Evolutionary conservation across 2,888 invertebrate genomes (phyloP).

Genomic region (Venusia cambrica): DNA sequence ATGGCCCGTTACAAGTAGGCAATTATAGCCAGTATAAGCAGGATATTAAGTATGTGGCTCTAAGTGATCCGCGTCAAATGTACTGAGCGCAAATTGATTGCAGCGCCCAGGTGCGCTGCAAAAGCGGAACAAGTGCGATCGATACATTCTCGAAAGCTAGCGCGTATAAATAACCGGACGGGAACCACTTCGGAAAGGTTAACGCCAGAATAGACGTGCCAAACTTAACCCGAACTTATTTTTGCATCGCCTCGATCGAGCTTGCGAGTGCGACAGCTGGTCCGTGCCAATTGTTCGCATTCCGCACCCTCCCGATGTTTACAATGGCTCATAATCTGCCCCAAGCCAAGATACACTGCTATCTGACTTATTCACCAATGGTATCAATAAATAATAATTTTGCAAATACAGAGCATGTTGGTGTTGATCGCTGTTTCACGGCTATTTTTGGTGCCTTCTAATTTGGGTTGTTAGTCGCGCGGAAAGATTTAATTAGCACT

Average conservation of each 20-base stretch:
- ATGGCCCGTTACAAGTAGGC: no score
- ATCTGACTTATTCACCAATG: no score
- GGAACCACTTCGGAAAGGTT: slow-evolving; percentile 68
- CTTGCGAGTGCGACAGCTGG: slow-evolving; percentile 38
- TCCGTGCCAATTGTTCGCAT: slow-evolving; percentile 19
- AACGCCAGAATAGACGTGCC: slow-evolving; percentile 63
- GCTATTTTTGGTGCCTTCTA: slow-evolving; percentile 12
- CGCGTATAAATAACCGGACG: slow-evolving; percentile 58
- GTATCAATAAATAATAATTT: no score
- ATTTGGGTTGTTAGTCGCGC: slow-evolving; percentile 12
- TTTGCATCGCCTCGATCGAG: slow-evolving; percentile 41
- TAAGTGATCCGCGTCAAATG: slow-evolving; percentile 30
- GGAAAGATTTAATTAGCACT: slow-evolving; percentile 23
- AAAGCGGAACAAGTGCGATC: slow-evolving; percentile 26
- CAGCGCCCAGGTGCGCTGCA: slow-evolving; percentile 28
- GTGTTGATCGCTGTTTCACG: slow-evolving; percentile 5
- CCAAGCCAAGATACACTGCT: no score
- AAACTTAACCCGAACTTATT: slow-evolving; percentile 74
- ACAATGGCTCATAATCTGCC: no score
- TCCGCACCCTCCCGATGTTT: background rate
- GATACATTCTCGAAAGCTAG: slow-evolving; percentile 52
- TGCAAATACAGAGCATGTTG: no score
- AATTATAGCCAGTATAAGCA: slow-evolving; percentile 13
- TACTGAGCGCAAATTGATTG: slow-evolving; percentile 29
- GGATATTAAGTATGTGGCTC: slow-evolving; percentile 14